These are phyloP conservation scores for Sula dactylatra DNA, from an alignment of 2,113 vertebrate species.

Conservation along the genomic window DNA sequence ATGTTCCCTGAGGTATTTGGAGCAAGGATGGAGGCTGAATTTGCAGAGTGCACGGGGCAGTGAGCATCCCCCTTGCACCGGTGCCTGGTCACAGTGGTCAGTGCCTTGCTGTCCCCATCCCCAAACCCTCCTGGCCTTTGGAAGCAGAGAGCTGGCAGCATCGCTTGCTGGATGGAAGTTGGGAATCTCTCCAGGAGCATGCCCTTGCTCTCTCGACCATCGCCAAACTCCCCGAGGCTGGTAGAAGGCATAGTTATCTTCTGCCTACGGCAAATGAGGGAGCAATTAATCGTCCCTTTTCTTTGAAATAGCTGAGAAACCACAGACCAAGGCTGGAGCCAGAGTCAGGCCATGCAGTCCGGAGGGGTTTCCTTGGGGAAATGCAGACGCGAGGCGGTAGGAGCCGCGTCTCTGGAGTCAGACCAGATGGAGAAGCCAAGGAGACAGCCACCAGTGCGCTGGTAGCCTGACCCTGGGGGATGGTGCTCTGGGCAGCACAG, in stretches of 20 bases:
- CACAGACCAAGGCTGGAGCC: slow-evolving; percentile 3
- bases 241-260: neutral
- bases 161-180: neutral
- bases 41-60: neutral
- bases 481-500: neutral
- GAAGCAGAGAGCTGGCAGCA: neutral
- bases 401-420: neutral
- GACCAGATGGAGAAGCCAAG: neutral
- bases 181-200: neutral
- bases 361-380: neutral
- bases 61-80: neutral
- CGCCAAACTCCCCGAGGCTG: neutral
- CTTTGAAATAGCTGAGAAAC: neutral
- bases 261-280: neutral
- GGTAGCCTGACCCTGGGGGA: neutral
- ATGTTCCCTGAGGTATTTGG: neutral
- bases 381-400: neutral
- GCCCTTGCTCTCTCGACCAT: neutral
- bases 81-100: neutral
- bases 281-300: neutral
- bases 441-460: neutral
- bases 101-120: neutral
- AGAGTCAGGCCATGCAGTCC: neutral
- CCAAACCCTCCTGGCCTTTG: neutral
- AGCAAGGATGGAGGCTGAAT: neutral